Evolutionary conservation across 2,888 invertebrate genomes (phyloP).

Genomic region (Galerucella nymphaeae): DNA sequence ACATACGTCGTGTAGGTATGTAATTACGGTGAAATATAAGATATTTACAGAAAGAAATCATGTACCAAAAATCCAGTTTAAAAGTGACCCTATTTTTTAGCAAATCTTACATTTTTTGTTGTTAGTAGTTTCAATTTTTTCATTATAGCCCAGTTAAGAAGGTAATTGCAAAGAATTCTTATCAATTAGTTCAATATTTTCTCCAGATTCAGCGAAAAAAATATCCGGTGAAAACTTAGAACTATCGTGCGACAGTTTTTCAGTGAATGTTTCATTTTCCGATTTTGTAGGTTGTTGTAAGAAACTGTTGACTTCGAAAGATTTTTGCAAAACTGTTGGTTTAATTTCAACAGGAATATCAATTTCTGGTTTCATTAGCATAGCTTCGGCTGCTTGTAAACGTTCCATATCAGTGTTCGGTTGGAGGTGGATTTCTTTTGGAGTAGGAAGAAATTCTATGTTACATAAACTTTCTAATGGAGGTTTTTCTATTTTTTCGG

Average conservation of each 20-base stretch:
- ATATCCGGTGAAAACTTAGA: slow-evolving; percentile 56
- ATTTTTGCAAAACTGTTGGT: not conserved
- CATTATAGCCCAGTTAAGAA: no score
- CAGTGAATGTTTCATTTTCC: slow-evolving; percentile 19
- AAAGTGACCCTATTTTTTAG: no score
- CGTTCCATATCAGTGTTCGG: not conserved
- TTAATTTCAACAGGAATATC: not conserved
- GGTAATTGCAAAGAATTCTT: slow-evolving; percentile 17
- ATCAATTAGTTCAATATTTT: slow-evolving; percentile 11
- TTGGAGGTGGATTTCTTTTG: slow-evolving; percentile 24
- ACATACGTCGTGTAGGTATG: no score
- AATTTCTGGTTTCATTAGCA: slow-evolving; percentile 9
- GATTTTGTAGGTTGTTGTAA: slow-evolving; percentile 12
- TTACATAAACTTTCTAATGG: not conserved
- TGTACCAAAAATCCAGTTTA: no score
- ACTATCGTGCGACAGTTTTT: slow-evolving; percentile 19
- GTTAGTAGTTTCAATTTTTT: no score
- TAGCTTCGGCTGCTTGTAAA: not conserved
- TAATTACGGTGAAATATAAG: no score
- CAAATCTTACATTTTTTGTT: no score
- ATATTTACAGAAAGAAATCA: no score
- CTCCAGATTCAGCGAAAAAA: slow-evolving; percentile 52
- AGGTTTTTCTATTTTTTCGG: slow-evolving; percentile 43
- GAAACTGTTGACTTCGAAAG: slow-evolving; percentile 17
- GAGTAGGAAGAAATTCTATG: slow-evolving; percentile 2